Evolutionary conservation across 92 coral and sea anemone genomes (phyloP), one percentile per base, ranked within the genome.

Genomic region (Ricordea florida): DNA sequence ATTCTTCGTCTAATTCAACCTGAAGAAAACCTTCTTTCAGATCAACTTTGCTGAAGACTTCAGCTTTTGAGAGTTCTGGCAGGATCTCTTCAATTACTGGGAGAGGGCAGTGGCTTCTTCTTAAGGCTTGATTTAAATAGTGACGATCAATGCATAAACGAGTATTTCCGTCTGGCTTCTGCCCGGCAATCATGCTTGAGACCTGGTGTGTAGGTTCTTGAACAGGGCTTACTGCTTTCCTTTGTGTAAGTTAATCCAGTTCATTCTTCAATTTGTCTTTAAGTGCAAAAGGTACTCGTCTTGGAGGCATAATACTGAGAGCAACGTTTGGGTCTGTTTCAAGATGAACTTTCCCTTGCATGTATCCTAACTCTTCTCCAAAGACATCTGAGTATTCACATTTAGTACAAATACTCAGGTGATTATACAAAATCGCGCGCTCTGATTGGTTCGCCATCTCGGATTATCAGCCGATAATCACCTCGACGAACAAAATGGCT

Each of bases 261-360:
- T 72, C 79, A 6, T 72, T 30, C 21, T 40, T 72, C 1, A 72
- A 20, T 10, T 55, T 72, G 6, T 28, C 66, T 37, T 72, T 56
- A 2, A 57, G 4, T 1, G 79, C 79, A 2, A 72, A 33, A 14
- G 64, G 76, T 26, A 48, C 40, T 29, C 76, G 10, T 26, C 63
- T 2, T 33, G 75, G 44, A 5, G 74, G 74, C 64, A 67, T 67
- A 0, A 67, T 13, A 8, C 25, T 31, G 23, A 60, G 64, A 0
- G 30, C 0, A 0, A 34, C 64, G 3, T 40, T 8, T 27, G 36
- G 30, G 16, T 64, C 21, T 10, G 22, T 23, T 47, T 64, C 62
- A 14, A 64, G 60, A 56, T 64, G 72, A 1, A 59, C 63, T 62
- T 81, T 73, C 48, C 76, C 87, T 49, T 71, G 4, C 87, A 73